phyloP scores from a whole-genome alignment of 1,140 invertebrate genomes.

The Maconellicoccus hirsutus region DNA sequence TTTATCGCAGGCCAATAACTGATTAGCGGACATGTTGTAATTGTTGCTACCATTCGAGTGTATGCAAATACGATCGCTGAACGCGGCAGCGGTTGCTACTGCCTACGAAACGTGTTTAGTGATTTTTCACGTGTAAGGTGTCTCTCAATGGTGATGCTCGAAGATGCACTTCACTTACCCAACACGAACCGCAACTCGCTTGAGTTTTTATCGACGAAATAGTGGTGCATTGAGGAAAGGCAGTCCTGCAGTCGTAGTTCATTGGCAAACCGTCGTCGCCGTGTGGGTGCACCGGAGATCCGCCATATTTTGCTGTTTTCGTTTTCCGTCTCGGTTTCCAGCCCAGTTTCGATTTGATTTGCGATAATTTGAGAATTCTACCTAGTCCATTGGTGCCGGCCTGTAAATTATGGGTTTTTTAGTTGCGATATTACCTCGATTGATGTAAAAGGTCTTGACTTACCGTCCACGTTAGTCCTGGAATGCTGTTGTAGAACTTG shows the following conservation, averaged over 20 bases:
- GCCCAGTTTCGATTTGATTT: not conserved
- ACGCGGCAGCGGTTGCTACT: not conserved
- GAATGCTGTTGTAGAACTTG: too few relatives aligned
- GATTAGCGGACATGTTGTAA: slow-evolving; percentile 45
- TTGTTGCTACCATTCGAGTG: slow-evolving; percentile 28
- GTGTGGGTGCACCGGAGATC: not conserved
- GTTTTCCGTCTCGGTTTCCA: not conserved
- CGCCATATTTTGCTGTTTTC: not conserved
- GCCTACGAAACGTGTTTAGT: not conserved
- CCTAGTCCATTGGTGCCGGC: not conserved
- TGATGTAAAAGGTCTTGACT: too few relatives aligned
- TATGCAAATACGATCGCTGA: slow-evolving; percentile 11
- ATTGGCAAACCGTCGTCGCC: slow-evolving; percentile 43
- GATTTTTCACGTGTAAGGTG: too few relatives aligned
- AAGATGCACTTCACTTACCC: slow-evolving; percentile 38
- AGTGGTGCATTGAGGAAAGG: slow-evolving; percentile 74
- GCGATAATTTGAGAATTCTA: not conserved
- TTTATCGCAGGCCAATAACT: slow-evolving; percentile 48
- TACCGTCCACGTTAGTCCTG: too few relatives aligned
- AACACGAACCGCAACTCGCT: slow-evolving; percentile 51
- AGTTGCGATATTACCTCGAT: too few relatives aligned
- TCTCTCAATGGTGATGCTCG: too few relatives aligned
- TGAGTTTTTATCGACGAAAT: slow-evolving; percentile 70
- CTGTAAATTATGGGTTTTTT: too few relatives aligned
- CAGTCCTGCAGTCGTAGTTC: slow-evolving; percentile 60